A percentile compares a stretch with the other conserved stretches of the same genome.
Evolutionary conservation across 2,797 vertebrate species (phyloP).

Genomic region (Mycteria americana): DNA sequence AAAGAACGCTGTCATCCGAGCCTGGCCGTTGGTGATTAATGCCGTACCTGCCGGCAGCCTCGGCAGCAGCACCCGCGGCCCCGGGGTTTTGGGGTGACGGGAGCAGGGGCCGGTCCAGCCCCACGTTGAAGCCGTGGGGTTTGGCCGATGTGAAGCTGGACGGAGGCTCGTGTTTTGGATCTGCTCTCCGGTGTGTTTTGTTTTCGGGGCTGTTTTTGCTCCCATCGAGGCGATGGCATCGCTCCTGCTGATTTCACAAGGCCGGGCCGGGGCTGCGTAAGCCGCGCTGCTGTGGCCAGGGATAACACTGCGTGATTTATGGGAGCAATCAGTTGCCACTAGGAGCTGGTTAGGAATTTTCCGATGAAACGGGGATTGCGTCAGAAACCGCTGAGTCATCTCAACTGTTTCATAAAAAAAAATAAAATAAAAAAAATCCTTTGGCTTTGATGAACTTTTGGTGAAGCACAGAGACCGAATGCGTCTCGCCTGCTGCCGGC

Average conservation of each 20-base stretch:
- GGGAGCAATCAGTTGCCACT: slow-evolving; percentile 53
- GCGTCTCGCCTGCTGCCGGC: background rate
- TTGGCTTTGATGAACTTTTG: slow-evolving; percentile 48
- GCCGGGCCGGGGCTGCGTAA: background rate
- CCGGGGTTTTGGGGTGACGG: background rate
- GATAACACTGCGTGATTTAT: slow-evolving; percentile 56
- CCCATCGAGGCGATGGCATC: background rate
- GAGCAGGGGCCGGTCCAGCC: background rate
- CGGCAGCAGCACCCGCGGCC: background rate
- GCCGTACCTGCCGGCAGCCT: slow-evolving; percentile 24
- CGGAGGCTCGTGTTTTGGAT: background rate
- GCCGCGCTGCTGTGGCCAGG: slow-evolving; percentile 9
- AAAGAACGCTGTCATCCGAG: slow-evolving; percentile 10
- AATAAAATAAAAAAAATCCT: background rate
- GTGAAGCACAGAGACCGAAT: background rate
- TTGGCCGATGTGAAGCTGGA: background rate
- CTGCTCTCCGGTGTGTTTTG: background rate
- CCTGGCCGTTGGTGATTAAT: background rate
- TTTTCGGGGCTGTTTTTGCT: background rate
- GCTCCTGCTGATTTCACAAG: slow-evolving; percentile 38
- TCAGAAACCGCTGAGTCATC: slow-evolving; percentile 70
- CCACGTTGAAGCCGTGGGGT: rapidly evolving
- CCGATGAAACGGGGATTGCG: slow-evolving; percentile 63
- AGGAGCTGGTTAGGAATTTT: slow-evolving; percentile 67
- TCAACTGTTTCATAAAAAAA: slow-evolving; percentile 31